These are phyloP conservation scores for Drosophila pachea DNA, from an alignment of 1,140 invertebrate species.

Conservation along the genomic window DNA sequence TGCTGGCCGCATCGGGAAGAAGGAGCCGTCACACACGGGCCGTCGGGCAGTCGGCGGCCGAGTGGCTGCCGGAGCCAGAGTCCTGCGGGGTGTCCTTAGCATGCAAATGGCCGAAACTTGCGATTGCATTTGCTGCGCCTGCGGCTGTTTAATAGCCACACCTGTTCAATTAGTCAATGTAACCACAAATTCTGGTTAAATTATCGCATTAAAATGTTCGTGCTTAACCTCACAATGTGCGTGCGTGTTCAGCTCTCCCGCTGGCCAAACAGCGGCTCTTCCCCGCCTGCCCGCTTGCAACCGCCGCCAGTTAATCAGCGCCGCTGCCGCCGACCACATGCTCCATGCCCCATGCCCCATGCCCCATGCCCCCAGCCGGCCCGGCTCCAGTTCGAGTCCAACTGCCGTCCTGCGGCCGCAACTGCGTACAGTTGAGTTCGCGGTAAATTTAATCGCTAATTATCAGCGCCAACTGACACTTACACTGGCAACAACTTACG, in stretches of 20 bases:
- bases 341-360: constrained; percentile 27
- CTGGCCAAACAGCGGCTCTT: constrained; percentile 6
- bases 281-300: constrained; percentile 20
- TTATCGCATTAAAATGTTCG: constrained; percentile 79
- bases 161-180: constrained; percentile 79
- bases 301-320: constrained; percentile 72
- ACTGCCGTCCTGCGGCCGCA: no score
- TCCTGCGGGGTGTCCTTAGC: constrained; percentile 39
- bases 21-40: background rate
- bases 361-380: constrained; percentile 45
- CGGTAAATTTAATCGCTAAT: constrained; percentile 67
- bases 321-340: constrained; percentile 33
- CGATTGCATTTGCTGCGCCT: constrained; percentile 58
- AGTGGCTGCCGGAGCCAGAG: background rate
- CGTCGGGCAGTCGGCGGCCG: constrained; percentile 14
- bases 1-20: constrained; percentile 27
- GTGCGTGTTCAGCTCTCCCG: constrained; percentile 56
- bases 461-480: constrained; percentile 73
- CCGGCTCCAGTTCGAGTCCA: no score
- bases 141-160: constrained; percentile 78
- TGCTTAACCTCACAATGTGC: constrained; percentile 75
- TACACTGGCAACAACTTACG: constrained; percentile 72
- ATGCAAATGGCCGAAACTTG: constrained; percentile 60
- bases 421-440: constrained; percentile 54
- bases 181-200: constrained; percentile 79